phyloP scores from a whole-genome alignment of 2,888 invertebrate species.

The Odiellus spinosus region DNA sequence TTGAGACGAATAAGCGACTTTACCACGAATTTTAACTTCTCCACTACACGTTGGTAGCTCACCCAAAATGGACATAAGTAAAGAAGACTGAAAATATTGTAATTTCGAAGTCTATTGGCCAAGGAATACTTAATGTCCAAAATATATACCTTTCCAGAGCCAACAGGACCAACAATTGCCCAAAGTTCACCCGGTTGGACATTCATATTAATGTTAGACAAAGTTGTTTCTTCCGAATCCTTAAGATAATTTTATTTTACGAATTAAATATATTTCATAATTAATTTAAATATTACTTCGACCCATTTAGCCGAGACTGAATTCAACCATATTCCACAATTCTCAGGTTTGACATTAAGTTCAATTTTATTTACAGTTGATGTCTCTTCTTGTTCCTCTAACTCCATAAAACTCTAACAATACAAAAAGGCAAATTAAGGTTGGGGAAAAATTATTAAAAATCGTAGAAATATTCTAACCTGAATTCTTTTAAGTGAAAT shows the following conservation, averaged over 20 bases:
- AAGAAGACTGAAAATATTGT: conserved; percentile 25
- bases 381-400: conserved; percentile 28
- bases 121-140: not conserved
- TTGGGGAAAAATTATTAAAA: too few species aligned
- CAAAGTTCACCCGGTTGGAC: conserved; percentile 37
- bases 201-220: conserved; percentile 26
- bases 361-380: conserved; percentile 13
- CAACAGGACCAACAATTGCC: conserved; percentile 73
- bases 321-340: conserved; percentile 18
- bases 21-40: conserved; percentile 43
- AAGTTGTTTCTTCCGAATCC: conserved; percentile 13
- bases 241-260: not conserved
- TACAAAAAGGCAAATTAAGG: too few species aligned
- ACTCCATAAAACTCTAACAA: conserved; percentile 29
- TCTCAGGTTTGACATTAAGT: conserved; percentile 9
- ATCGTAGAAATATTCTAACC: too few species aligned
- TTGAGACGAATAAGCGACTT: conserved; percentile 45
- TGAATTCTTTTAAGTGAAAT: conserved; percentile 56
- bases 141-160: conserved; percentile 59
- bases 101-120: too few species aligned
- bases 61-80: conserved; percentile 43
- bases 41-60: conserved; percentile 50
- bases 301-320: conserved; percentile 12
- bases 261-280: too few species aligned
- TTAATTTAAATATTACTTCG: not conserved